These are phyloP conservation scores for Pogonocichla stellata DNA, from an alignment of 2,113 vertebrate genomes.

Conservation along the genomic window DNA sequence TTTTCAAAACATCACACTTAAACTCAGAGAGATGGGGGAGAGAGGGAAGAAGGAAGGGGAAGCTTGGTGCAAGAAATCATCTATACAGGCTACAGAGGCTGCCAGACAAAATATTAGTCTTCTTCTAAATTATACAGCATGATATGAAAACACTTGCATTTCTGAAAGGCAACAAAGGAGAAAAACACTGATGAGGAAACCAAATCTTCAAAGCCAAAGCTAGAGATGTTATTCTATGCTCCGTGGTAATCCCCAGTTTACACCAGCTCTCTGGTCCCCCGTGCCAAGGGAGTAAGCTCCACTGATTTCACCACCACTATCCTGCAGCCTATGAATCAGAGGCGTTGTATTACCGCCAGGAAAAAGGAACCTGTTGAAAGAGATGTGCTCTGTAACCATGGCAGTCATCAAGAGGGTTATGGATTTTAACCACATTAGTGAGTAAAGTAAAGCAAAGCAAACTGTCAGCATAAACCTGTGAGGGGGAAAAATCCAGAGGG, in stretches of 20 bases:
- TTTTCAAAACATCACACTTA: conserved; percentile 22
- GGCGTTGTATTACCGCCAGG: not conserved
- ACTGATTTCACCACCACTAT: not conserved
- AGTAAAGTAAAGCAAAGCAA: conserved; percentile 35
- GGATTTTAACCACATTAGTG: conserved; percentile 49
- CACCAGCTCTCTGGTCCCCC: not conserved
- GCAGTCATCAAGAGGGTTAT: conserved; percentile 36
- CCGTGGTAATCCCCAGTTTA: not conserved
- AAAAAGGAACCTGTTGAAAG: conserved; percentile 62
- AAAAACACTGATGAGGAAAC: not conserved
- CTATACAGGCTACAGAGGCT: conserved; percentile 14
- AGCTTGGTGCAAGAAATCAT: conserved; percentile 22
- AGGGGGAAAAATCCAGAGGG: conserved; percentile 53
- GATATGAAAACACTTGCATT: conserved; percentile 18
- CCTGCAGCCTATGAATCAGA: conserved; percentile 39
- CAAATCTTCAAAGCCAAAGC: not conserved
- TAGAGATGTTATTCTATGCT: not conserved
- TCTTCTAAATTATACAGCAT: conserved; percentile 20
- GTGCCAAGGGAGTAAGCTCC: not conserved
- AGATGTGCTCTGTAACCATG: conserved; percentile 54
- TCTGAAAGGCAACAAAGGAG: conserved; percentile 21
- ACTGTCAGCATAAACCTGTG: conserved; percentile 29
- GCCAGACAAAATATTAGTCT: conserved; percentile 55
- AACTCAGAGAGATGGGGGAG: not conserved
- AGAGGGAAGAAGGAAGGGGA: not conserved